Evolutionary conservation across 2,888 invertebrate species (phyloP), one percentile per base, ranked within the genome.

Genomic region (Microplitis manilae): DNA sequence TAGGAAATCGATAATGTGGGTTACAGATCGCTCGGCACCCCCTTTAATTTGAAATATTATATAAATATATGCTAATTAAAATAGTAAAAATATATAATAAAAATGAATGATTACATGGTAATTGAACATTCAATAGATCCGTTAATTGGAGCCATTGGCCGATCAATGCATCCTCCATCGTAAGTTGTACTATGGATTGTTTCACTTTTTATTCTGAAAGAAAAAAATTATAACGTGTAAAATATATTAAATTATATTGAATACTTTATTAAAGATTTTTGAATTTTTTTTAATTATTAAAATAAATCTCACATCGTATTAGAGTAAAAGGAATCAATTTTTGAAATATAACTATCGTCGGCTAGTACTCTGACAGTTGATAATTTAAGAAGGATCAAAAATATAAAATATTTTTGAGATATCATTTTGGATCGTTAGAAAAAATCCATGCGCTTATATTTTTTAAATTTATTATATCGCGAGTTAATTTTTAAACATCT

Each of bases 21-120:
- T 89, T 79, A 81, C 93, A 93, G 9, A 87, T 88, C 1, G 91
- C 92, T 64, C 88, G 89, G 80, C 93, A 93, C 5, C 91, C 91
- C 72, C 91, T 91, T 80, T 83, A 88, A 78, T 79, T 75, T 80
- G 83, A 88, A 77, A 50, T 80, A 73, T 40, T 50, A 30, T 30
- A 30, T 30, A 30, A 30, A 30, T 30, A 6, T 41, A 15, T 2
- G 17, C 41, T 7, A 41, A 4, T 2, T 59, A 76, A 72, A 59
- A 69, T n/a, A 40, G 20, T 20, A 20, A 20, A 75, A 69, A 69
- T 39, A 15, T n/a, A 15, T 62, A 17, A 62, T 20, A 20, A 17
- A 15, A 62, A 8, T 6, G 2, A 17, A 62, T 62, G 5, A 17
- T 62, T 62, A 62, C 62, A 8, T 62, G 15, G 4, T 17, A 62